These are phyloP conservation scores for Antitype chi DNA, from an alignment of 2,888 invertebrate species.

Conservation along the genomic window DNA sequence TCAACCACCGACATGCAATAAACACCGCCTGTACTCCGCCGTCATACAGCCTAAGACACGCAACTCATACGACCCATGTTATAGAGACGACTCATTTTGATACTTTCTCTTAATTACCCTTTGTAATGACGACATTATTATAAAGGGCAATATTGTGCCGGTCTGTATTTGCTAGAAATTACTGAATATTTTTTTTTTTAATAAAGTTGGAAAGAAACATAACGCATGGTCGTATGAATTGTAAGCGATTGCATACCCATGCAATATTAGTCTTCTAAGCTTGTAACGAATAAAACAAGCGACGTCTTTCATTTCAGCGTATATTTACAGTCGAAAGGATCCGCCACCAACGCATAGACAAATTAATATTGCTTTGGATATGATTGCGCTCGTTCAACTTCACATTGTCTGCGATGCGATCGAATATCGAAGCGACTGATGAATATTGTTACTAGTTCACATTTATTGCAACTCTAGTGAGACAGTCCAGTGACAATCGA, in stretches of 20 bases:
- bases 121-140: not conserved
- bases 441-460: slow-evolving; percentile 79
- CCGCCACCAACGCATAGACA: slow-evolving; percentile 84
- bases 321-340: slow-evolving; percentile 73
- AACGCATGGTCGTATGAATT: slow-evolving; percentile 68
- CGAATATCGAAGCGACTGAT: slow-evolving; percentile 80
- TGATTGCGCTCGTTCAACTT: slow-evolving; percentile 75
- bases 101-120: not conserved
- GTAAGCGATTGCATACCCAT: slow-evolving; percentile 83
- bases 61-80: slow-evolving; percentile 68
- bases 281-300: slow-evolving; percentile 75
- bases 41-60: slow-evolving; percentile 67
- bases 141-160: not conserved
- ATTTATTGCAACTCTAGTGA: slow-evolving; percentile 71
- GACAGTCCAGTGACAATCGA: slow-evolving; percentile 62
- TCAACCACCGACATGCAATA: slow-evolving; percentile 89
- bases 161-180: not conserved
- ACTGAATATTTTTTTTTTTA: not conserved
- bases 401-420: slow-evolving; percentile 84
- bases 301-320: slow-evolving; percentile 65
- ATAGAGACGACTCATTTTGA: not conserved
- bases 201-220: not conserved
- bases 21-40: slow-evolving; percentile 84
- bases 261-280: slow-evolving; percentile 87
- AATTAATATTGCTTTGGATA: slow-evolving; percentile 89